These are phyloP conservation scores for Tineola bisselliella DNA, from an alignment of 2,888 invertebrate species.

Conservation along the genomic window DNA sequence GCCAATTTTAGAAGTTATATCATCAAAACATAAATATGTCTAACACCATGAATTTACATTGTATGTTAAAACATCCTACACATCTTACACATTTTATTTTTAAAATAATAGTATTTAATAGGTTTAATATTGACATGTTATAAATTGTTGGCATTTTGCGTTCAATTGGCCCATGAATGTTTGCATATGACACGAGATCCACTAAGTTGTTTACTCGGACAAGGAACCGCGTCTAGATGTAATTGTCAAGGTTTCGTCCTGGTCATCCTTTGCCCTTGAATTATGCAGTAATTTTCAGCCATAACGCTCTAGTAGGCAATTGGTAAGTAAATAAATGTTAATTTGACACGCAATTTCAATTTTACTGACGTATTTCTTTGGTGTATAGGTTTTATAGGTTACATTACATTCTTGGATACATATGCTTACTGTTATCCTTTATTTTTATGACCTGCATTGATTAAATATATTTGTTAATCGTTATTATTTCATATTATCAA, in stretches of 20 bases:
- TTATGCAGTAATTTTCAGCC: background rate
- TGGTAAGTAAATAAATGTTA: background rate
- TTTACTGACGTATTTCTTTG: background rate
- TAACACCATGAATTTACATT: no score
- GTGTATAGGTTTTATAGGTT: background rate
- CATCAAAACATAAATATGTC: background rate
- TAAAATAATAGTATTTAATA: no score
- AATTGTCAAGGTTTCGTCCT: background rate
- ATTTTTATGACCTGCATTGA: no score
- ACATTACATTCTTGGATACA: background rate
- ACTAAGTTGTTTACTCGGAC: background rate
- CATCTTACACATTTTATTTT: no score
- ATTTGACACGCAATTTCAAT: constrained; percentile 4
- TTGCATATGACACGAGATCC: background rate
- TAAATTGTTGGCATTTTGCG: no score
- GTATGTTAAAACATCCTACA: no score
- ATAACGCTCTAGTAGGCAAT: background rate
- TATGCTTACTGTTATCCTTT: background rate
- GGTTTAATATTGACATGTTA: no score
- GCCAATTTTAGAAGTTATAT: background rate
- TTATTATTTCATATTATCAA: no score
- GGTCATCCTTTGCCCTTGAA: constrained; percentile 6
- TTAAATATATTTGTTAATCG: no score
- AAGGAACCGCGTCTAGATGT: background rate
- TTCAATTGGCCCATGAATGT: background rate